Evolutionary conservation across 2,113 vertebrate genomes (phyloP).

Genomic region (Hyaena hyaena): DNA sequence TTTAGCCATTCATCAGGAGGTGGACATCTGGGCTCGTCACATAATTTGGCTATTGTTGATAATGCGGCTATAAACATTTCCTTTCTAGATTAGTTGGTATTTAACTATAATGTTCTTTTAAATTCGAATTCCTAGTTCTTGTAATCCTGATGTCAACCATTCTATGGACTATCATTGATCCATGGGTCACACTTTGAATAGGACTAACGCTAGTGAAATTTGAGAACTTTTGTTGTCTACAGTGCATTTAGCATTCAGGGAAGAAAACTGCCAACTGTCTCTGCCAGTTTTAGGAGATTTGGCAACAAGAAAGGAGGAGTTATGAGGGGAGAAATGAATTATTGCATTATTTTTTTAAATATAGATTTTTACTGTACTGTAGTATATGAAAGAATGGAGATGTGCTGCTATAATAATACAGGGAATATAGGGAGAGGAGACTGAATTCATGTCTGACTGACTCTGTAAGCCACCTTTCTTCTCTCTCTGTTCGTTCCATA

Average conservation of each 20-base stretch:
- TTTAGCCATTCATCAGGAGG: not conserved
- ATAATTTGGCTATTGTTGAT: not conserved
- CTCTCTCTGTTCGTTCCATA: not conserved
- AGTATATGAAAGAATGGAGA: not conserved
- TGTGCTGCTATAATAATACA: not conserved
- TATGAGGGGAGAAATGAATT: not conserved
- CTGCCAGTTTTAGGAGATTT: not conserved
- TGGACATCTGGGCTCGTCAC: not conserved
- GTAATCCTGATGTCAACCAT: not conserved
- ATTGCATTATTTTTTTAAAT: not conserved
- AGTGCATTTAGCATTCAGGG: not conserved
- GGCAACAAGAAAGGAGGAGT: not conserved
- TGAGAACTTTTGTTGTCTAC: not conserved
- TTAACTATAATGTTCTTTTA: slow-evolving; percentile 18
- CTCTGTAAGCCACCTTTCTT: not conserved
- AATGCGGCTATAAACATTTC: not conserved
- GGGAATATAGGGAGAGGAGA: not conserved
- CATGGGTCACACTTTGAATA: not conserved
- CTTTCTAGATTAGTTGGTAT: not conserved
- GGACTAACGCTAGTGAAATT: not conserved
- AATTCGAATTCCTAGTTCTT: not conserved
- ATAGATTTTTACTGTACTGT: not conserved
- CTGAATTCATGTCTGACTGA: not conserved
- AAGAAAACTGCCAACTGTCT: not conserved
- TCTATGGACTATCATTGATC: not conserved